Conservation (phyloP, 1,140 invertebrate genomes). For the Drosophila dunni region DNA sequence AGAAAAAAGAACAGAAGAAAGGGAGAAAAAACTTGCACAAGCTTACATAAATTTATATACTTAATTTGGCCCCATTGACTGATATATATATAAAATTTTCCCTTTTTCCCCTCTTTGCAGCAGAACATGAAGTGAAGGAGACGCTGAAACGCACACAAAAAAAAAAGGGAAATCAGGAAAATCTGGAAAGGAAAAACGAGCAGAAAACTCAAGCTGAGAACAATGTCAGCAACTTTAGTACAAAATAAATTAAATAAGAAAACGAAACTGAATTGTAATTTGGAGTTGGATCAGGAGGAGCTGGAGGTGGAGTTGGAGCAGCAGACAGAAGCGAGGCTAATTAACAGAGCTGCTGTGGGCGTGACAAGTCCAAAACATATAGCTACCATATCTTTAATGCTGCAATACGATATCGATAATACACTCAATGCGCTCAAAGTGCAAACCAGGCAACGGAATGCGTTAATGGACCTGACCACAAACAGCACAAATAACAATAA, state of each 20-base stretch:
- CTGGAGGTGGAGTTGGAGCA: slow-evolving; percentile 1
- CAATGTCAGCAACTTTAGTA: slow-evolving; percentile 65
- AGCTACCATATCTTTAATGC: slow-evolving; percentile 75
- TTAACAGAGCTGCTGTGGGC: slow-evolving; percentile 22
- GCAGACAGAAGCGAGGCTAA: slow-evolving; percentile 16
- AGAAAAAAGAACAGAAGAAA: not conserved
- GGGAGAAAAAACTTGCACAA: slow-evolving; percentile 13
- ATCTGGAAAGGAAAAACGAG: slow-evolving; percentile 2
- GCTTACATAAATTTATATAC: slow-evolving; percentile 8
- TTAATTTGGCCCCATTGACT: slow-evolving; percentile 9
- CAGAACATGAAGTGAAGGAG: slow-evolving; percentile 3
- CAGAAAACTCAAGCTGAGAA: slow-evolving; percentile 45
- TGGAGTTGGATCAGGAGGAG: slow-evolving; percentile 3
- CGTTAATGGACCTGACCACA: slow-evolving; percentile 36
- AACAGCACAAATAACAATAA: not conserved
- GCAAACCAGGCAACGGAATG: slow-evolving; percentile 53
- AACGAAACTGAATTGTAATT: slow-evolving; percentile 37
- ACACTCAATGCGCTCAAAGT: slow-evolving; percentile 82
- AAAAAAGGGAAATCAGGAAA: not conserved
- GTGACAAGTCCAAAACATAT: slow-evolving; percentile 47
- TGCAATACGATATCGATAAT: slow-evolving; percentile 84
- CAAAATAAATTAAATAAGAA: slow-evolving; percentile 50
- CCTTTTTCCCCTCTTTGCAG: not conserved
- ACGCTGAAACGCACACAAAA: not conserved
- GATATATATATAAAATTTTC: slow-evolving; percentile 1